phyloP scores from a whole-genome alignment of 2,113 vertebrate species.

The Hyla sarda region DNA sequence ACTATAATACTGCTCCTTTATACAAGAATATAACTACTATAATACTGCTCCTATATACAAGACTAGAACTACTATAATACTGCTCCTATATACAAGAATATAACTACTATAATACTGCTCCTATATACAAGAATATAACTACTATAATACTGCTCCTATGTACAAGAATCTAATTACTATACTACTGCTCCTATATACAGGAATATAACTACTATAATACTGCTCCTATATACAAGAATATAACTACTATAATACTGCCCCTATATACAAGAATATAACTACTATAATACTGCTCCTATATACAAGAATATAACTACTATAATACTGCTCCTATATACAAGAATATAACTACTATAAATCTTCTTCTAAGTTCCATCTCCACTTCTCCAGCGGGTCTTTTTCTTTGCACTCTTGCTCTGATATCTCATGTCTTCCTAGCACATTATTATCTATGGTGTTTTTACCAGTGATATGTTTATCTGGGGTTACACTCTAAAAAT shows the following conservation, averaged over 20 bases:
- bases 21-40: slow-evolving; percentile 1
- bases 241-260: slow-evolving; percentile 9
- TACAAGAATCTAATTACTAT: no score
- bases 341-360: slow-evolving; percentile 3
- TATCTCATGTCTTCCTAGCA: not conserved
- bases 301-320: slow-evolving; percentile 13
- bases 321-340: slow-evolving; percentile 4
- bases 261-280: slow-evolving; percentile 7
- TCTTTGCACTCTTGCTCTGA: not conserved
- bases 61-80: not conserved
- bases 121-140: no score
- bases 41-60: not conserved
- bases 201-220: no score
- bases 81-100: slow-evolving; percentile 1
- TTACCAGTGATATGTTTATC: slow-evolving; percentile 8
- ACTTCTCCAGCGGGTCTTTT: not conserved
- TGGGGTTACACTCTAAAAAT: not conserved
- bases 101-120: not conserved
- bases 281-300: slow-evolving; percentile 4
- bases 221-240: not conserved
- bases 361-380: not conserved
- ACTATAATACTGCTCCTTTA: not conserved
- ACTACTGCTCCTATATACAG: no score
- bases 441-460: not conserved
- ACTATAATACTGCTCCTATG: no score